phyloP scores from a whole-genome alignment of 2,888 invertebrate species.

The Thecocarcelia acutangulata region DNA sequence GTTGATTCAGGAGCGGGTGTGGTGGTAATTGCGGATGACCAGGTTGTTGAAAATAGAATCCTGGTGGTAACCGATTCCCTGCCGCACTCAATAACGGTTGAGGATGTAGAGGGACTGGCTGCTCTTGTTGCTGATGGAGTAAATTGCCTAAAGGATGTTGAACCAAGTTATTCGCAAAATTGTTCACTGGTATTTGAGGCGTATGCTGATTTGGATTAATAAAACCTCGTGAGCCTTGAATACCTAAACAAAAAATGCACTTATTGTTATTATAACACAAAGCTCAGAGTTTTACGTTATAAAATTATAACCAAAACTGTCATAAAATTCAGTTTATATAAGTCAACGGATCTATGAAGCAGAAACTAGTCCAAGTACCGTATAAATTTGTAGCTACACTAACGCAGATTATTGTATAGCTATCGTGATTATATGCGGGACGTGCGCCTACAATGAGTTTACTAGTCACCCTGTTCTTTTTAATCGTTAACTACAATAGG shows the following conservation, averaged over 20 bases:
- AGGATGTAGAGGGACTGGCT: conserved; percentile 71
- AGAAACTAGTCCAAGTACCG: too few relatives aligned
- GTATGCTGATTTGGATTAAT: conserved; percentile 71
- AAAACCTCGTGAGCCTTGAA: conserved; percentile 73
- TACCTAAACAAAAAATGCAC: conserved; percentile 68
- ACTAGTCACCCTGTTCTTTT: too few relatives aligned
- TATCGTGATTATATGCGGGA: too few relatives aligned
- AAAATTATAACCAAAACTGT: too few relatives aligned
- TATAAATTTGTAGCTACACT: too few relatives aligned
- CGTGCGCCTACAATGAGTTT: too few relatives aligned
- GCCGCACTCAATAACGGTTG: conserved; percentile 70
- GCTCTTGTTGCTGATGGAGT: conserved; percentile 69
- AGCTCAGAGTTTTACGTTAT: too few relatives aligned
- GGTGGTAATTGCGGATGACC: conserved; percentile 78
- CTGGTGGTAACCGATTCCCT: conserved; percentile 78
- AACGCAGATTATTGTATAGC: too few relatives aligned
- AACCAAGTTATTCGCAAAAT: conserved; percentile 73
- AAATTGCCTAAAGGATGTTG: conserved; percentile 72
- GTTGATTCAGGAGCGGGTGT: conserved; percentile 76
- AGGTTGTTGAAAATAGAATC: conserved; percentile 76
- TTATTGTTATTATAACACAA: too few relatives aligned
- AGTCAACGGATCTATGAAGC: too few relatives aligned
- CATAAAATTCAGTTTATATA: too few relatives aligned
- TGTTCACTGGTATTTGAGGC: conserved; percentile 73
- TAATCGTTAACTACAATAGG: too few relatives aligned